phyloP scores from a whole-genome alignment of 2,113 vertebrate species.

The Lagopus muta region DNA sequence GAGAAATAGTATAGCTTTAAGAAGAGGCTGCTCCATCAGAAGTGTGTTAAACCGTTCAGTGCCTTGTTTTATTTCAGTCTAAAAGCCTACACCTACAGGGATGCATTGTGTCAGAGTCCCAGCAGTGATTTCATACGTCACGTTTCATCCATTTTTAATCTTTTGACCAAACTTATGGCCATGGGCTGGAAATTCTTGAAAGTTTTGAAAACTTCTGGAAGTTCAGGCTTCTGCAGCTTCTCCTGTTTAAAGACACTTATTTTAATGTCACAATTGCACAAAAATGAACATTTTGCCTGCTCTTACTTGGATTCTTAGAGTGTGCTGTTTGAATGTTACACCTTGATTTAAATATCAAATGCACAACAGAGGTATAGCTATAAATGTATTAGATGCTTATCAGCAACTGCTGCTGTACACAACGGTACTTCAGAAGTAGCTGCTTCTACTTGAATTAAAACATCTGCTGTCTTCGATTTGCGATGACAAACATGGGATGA shows the following conservation, averaged over 20 bases:
- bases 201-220: neutral
- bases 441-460: neutral
- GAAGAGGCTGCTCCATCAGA: neutral
- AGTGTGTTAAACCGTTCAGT: neutral
- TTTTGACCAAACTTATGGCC: neutral
- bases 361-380: neutral
- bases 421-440: neutral
- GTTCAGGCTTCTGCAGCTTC: neutral
- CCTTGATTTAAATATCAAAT: slow-evolving; percentile 10
- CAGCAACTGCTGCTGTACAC: neutral
- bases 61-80: neutral
- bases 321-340: neutral
- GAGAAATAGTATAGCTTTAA: neutral
- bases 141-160: neutral
- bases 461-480: neutral
- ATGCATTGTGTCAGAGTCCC: neutral
- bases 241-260: neutral
- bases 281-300: neutral
- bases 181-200: neutral
- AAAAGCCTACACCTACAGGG: neutral
- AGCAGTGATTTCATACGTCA: neutral
- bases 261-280: neutral
- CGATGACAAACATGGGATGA: neutral
- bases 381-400: neutral
- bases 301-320: neutral